phyloP scores from a whole-genome alignment of 1,140 invertebrate genomes.

The Aphelenchoides fujianensis region DNA sequence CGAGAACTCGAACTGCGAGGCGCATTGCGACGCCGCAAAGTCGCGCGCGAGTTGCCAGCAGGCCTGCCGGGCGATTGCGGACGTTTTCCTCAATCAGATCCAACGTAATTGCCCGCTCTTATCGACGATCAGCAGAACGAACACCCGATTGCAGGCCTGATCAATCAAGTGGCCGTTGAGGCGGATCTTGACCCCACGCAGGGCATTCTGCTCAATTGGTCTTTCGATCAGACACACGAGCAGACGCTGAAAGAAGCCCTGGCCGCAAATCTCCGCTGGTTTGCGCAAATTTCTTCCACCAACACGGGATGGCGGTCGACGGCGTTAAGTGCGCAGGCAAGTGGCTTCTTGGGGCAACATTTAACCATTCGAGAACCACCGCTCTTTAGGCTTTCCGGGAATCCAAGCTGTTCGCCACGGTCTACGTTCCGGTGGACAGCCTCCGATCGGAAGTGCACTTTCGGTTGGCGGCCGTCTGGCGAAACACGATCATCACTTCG shows the following conservation, averaged over 20 bases:
- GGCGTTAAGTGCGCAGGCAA: conserved; percentile 11
- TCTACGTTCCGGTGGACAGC: conserved; percentile 42
- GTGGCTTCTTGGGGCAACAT: no score
- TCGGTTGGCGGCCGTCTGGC: conserved; percentile 44
- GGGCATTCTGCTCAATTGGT: conserved; percentile 43
- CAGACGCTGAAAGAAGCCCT: conserved; percentile 38
- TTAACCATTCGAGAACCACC: background rate
- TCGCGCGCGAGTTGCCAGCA: conserved; percentile 38
- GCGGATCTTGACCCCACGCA: conserved; percentile 30
- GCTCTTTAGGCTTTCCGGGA: conserved; percentile 40
- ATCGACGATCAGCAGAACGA: no score
- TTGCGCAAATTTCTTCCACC: conserved; percentile 37
- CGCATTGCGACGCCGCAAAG: conserved; percentile 27
- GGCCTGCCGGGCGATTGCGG: conserved; percentile 46
- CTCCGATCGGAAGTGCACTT: conserved; percentile 27
- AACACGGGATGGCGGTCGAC: conserved; percentile 45
- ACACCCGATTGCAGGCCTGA: conserved; percentile 32
- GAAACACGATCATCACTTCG: conserved; percentile 40
- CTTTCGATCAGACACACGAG: conserved; percentile 36
- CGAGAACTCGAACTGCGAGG: conserved; percentile 40
- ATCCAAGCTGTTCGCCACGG: conserved; percentile 23
- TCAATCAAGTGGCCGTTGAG: conserved; percentile 46
- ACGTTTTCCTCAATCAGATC: conserved; percentile 49
- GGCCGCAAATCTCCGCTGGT: conserved; percentile 40
- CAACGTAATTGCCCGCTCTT: no score